A percentile compares a stretch with the other conserved stretches of the same genome.
Evolutionary conservation across 2,113 vertebrate genomes (phyloP).

Genomic region (Tenebrosternarchus preto): DNA sequence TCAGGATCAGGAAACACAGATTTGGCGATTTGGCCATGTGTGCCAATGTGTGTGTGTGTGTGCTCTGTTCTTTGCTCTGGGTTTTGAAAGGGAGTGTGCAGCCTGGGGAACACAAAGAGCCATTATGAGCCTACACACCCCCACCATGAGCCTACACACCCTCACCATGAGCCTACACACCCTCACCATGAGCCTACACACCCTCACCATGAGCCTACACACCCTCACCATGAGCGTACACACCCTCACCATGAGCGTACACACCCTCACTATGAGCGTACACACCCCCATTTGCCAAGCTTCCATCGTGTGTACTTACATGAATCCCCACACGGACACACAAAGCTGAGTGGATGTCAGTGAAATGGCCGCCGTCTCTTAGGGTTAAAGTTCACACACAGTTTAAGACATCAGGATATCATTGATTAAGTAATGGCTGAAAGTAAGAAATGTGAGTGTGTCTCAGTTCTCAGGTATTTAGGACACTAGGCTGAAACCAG

Average conservation of each 20-base stretch:
- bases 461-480: neutral
- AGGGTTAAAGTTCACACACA: neutral
- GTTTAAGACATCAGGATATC: too few relatives aligned
- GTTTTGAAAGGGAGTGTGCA: neutral
- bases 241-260: conserved; percentile 28
- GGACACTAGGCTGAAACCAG: neutral
- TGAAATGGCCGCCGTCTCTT: neutral
- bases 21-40: too few relatives aligned
- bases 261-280: conserved; percentile 34
- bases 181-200: conserved; percentile 32
- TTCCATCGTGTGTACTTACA: conserved; percentile 20
- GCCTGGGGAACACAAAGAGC: conserved; percentile 43
- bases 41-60: neutral
- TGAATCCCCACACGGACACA: neutral
- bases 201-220: conserved; percentile 32
- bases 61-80: neutral
- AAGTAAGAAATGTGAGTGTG: neutral
- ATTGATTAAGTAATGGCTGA: too few relatives aligned
- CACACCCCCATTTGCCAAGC: conserved; percentile 25
- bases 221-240: too few relatives aligned
- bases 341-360: neutral
- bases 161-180: conserved; percentile 32
- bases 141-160: conserved; percentile 24
- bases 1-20: neutral
- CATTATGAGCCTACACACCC: conserved; percentile 37